phyloP scores from a whole-genome alignment of 2,797 vertebrate genomes.

The Galago senegalensis region DNA sequence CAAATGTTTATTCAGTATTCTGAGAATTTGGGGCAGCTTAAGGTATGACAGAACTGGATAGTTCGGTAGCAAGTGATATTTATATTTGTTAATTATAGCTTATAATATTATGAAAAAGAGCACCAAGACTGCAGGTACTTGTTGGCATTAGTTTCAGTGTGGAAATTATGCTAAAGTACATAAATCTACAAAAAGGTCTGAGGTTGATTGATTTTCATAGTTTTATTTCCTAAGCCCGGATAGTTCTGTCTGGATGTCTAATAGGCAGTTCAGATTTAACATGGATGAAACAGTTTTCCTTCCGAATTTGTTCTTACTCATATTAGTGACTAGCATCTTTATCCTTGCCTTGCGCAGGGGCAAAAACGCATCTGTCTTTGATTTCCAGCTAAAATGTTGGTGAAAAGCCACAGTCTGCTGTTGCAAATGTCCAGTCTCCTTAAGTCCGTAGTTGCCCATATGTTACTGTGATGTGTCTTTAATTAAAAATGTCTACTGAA shows the following conservation, averaged over 20 bases:
- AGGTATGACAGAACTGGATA: not conserved
- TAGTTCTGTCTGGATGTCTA: constrained; percentile 4
- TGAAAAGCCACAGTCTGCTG: constrained; percentile 43
- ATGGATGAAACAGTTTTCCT: not conserved
- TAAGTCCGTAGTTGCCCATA: not conserved
- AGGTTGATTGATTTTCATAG: not conserved
- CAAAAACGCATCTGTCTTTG: constrained; percentile 12
- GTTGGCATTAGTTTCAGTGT: constrained; percentile 7
- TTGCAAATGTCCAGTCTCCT: not conserved
- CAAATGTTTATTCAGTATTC: not conserved
- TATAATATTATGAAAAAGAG: not conserved
- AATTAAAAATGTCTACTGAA: constrained; percentile 49
- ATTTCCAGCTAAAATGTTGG: not conserved
- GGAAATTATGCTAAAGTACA: constrained; percentile 22
- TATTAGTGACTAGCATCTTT: not conserved
- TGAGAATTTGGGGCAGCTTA: not conserved
- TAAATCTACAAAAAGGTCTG: not conserved
- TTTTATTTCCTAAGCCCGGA: constrained; percentile 16
- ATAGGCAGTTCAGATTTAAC: not conserved
- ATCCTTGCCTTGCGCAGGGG: not conserved
- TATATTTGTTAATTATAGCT: constrained; percentile 53
- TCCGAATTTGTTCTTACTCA: not conserved
- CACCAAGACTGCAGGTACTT: not conserved
- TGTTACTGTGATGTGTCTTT: not conserved
- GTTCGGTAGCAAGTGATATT: not conserved